phyloP scores from a whole-genome alignment of 2,113 vertebrate genomes.

The Apteryx mantelli region DNA sequence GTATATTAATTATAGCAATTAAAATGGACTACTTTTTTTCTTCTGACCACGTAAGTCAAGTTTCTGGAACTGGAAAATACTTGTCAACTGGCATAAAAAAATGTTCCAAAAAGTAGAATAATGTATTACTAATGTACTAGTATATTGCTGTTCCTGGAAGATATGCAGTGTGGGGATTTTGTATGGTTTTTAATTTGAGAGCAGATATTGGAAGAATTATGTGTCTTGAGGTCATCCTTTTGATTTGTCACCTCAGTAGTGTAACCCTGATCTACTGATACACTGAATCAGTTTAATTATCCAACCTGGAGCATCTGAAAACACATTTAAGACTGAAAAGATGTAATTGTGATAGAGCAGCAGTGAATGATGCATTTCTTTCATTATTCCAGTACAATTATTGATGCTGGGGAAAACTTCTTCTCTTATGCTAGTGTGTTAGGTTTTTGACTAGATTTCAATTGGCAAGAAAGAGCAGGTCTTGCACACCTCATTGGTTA shows the following conservation, averaged over 20 bases:
- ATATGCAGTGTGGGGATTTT: neutral
- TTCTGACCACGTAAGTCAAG: neutral
- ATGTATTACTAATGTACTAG: neutral
- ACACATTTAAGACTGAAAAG: neutral
- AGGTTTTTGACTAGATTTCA: neutral
- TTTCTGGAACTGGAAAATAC: neutral
- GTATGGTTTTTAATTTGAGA: neutral
- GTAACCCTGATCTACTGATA: neutral
- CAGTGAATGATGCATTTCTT: neutral
- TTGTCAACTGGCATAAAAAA: neutral
- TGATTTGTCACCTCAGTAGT: neutral
- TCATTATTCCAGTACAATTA: neutral
- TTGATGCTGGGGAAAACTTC: accelerated
- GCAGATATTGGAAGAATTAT: neutral
- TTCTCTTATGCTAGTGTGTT: neutral
- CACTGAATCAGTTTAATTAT: neutral
- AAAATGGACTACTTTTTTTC: neutral
- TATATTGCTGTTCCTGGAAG: neutral
- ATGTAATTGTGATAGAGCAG: neutral
- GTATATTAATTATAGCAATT: constrained; percentile 1
- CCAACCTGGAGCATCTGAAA: neutral
- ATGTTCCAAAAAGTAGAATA: neutral
- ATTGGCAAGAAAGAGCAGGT: neutral
- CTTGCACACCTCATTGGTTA: neutral
- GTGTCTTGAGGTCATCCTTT: neutral